Conservation (phyloP, 1,140 invertebrate genomes). For the Bombus confusus region DNA sequence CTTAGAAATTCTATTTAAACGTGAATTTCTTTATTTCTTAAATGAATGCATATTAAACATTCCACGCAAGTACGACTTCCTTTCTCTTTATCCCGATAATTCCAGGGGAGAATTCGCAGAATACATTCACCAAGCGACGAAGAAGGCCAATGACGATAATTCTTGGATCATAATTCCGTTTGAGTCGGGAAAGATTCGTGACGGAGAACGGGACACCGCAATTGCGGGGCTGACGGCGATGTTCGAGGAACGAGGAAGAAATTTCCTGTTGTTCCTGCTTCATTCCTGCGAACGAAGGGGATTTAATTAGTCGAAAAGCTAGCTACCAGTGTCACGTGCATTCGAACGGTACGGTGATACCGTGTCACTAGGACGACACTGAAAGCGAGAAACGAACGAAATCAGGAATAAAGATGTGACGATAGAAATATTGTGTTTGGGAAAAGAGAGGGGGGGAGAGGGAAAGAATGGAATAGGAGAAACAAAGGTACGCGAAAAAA, state of each 20-base stretch:
- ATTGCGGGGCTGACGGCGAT: slow-evolving; percentile 5
- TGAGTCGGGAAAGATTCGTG: slow-evolving; percentile 4
- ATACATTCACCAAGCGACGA: not conserved
- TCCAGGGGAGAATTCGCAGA: not conserved
- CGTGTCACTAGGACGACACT: not conserved
- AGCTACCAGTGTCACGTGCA: not conserved
- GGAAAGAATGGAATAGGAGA: not conserved
- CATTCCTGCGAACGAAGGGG: slow-evolving; percentile 22
- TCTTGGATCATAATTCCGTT: slow-evolving; percentile 37
- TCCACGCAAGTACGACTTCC: not conserved
- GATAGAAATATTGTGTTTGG: not conserved
- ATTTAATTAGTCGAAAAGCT: slow-evolving; percentile 55
- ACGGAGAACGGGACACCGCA: slow-evolving; percentile 16
- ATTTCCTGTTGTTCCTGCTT: slow-evolving; percentile 35
- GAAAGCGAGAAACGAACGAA: not conserved
- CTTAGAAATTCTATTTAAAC: not conserved
- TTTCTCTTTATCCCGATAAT: not conserved
- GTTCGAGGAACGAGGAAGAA: not conserved
- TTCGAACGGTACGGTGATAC: slow-evolving; percentile 12
- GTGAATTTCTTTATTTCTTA: not conserved
- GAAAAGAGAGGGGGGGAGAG: not conserved
- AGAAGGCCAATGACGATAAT: slow-evolving; percentile 10
- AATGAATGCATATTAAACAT: not conserved
- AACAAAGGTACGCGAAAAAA: not conserved
- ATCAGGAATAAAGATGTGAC: not conserved